Percentiles rank a stretch among this genome's conserved stretches.
Conservation (phyloP, 1,140 invertebrate species). For the Saccostrea echinata region DNA sequence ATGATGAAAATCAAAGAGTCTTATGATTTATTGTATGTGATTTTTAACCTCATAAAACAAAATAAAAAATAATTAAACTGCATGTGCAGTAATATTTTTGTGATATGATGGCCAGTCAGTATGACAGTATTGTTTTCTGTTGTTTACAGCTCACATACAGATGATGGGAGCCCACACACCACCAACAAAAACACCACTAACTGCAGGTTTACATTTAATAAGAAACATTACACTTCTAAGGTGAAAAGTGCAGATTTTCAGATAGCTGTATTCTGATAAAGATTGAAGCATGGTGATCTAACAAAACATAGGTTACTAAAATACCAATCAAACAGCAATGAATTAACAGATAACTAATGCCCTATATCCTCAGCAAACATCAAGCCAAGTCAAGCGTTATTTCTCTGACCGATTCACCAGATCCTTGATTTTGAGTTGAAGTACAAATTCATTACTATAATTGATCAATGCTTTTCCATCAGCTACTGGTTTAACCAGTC, state of each 20-base stretch:
- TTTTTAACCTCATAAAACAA: not conserved
- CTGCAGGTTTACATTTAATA: not conserved
- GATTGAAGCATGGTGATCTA: not conserved
- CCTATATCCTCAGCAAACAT: not conserved
- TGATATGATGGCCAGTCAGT: not conserved
- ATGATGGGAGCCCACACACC: not conserved
- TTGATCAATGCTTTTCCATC: slow-evolving; percentile 9
- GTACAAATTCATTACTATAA: slow-evolving; percentile 35
- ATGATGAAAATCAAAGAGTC: no score
- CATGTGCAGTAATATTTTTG: not conserved
- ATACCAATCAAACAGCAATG: not conserved
- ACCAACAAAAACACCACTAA: not conserved
- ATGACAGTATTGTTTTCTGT: not conserved
- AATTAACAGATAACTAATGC: not conserved
- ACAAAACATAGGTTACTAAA: not conserved
- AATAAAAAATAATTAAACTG: not conserved
- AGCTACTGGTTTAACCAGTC: not conserved
- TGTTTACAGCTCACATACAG: not conserved
- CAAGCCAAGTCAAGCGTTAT: not conserved
- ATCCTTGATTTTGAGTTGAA: slow-evolving; percentile 4
- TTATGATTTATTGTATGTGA: not conserved
- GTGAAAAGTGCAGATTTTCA: slow-evolving; percentile 30
- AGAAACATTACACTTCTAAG: not conserved
- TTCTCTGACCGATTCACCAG: not conserved
- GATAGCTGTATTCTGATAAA: not conserved